Evolutionary conservation across 2,888 invertebrate genomes (phyloP), one percentile per base, ranked within the genome.

Genomic region (Ferrisia virgata): DNA sequence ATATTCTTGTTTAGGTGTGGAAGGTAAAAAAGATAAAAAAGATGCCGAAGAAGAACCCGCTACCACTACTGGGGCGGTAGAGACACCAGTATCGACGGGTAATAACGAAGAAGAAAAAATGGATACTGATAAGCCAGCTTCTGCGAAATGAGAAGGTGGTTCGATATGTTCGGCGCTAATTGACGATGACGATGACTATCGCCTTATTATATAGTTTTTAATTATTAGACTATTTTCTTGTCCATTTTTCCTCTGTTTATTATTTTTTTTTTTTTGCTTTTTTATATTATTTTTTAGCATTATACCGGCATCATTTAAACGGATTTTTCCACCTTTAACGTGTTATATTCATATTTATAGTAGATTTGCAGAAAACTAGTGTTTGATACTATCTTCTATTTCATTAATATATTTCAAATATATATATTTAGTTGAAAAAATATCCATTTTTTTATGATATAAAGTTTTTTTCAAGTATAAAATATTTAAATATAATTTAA

Each of bases 1-100:
- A 31, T 84, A 84, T 86, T 86, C 86, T 85, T 85, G 87, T 85
- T 79, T 86, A 90, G 91, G 89, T 87, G 91, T 90, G 85, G 90
- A 90, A 86, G 91, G 91, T 8, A 91, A 91, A 87, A 91, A 91
- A 88, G 90, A 91, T 79, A 91, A 91, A 87, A 91, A 91, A 85
- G 91, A 91, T 86, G 90, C 88, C 39, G 88, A 87, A n/a, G 58
- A 64, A 31, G 64, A 85, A 25, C 39, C 84, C 5, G 11, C 53
- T 22, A 15, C 84, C 5, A n/a, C 53, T 22, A 15, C 36, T 6
- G 83, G 6, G n/a, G 31, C 72, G 13, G 69, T 11, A 33, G 81
- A 81, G n/a, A 47, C 83, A n/a, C 64, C 39, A 4, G 15, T 31
- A 6, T 18, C 64, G 18, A 36, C 31, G 15, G 79, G 22, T 15